Percentiles rank a stretch among this genome's conserved stretches.
Evolutionary conservation across 2,888 invertebrate species (phyloP).

Genomic region (Ceramica pisi): DNA sequence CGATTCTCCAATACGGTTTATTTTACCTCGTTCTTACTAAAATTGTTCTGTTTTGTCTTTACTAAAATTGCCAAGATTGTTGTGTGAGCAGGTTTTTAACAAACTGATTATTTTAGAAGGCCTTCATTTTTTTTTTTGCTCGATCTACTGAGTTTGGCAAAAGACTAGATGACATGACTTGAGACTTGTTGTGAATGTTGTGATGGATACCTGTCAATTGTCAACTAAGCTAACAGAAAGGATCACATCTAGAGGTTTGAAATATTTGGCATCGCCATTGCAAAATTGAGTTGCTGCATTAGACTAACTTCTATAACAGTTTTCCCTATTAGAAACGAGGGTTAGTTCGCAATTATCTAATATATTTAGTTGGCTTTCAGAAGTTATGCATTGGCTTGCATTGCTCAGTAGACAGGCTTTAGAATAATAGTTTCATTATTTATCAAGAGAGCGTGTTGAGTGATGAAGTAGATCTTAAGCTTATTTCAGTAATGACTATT

Average conservation of each 20-base stretch:
- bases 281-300: not conserved
- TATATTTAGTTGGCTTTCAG: not conserved
- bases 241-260: not conserved
- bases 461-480: constrained; percentile 56
- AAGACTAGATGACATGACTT: too few relatives aligned
- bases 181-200: too few relatives aligned
- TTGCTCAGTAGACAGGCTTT: constrained; percentile 5
- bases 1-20: constrained; percentile 67
- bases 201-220: not conserved
- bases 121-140: constrained; percentile 8
- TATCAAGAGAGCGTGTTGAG: constrained; percentile 46
- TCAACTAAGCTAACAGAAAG: constrained; percentile 2
- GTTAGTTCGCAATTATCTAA: not conserved
- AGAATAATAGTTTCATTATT: constrained; percentile 46
- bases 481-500: constrained; percentile 64
- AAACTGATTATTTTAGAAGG: constrained; percentile 20
- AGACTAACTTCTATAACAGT: not conserved
- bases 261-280: not conserved
- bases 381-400: not conserved
- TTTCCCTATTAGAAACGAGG: not conserved
- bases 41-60: constrained; percentile 35
- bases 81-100: not conserved
- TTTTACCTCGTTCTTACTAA: constrained; percentile 39
- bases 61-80: not conserved
- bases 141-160: not conserved